Evolutionary conservation across 2,113 vertebrate genomes (phyloP), one percentile per base, ranked within the genome.

Genomic region (Gulo gulo): DNA sequence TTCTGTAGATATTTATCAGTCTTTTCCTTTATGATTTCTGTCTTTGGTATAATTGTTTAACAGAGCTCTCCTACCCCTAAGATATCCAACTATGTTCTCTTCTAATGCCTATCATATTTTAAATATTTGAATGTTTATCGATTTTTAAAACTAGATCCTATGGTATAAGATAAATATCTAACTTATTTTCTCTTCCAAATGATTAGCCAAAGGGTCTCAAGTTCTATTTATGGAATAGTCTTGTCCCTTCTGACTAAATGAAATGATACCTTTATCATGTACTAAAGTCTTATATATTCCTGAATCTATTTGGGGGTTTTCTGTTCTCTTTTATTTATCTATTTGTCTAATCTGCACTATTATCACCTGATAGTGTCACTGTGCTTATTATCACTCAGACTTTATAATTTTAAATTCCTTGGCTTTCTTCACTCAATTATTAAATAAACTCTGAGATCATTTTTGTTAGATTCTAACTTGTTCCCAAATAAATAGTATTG

Each of bases 91-190:
- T 57, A 16, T 88, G 76, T 87, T 90, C 93, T 94, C 39, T 79
- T 94, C 34, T 69, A 63, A 65, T 91, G 57, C 10, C 29, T 93
- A 82, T 29, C 57, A 74, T 84, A 93, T 96, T 82, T 96, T 96
- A 84, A 79, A 39, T 39, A 79, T 50, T 93, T 63, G 61, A 96
- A 96, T 74, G 42, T 82, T 69, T 81, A 15, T 92, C 14, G 34
- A 42, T 26, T 93, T 88, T 83, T 78, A 26, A 36, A 45, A 96
- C 47, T 93, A 78, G 61, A 89, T 90, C 55, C 79, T 76, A 11
- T 74, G 81, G 73, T 78, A 67, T 47, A 78, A 83, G 57, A 7
- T 89, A 89, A 89, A 85, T 85, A 83, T 20, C 24, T 47, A 90
- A 84, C 36, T 69, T 80, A n/a, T 23, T 82, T 93, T 78, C 57